phyloP scores from a whole-genome alignment of 2,797 vertebrate genomes.

The Cercopithecus neglectus region DNA sequence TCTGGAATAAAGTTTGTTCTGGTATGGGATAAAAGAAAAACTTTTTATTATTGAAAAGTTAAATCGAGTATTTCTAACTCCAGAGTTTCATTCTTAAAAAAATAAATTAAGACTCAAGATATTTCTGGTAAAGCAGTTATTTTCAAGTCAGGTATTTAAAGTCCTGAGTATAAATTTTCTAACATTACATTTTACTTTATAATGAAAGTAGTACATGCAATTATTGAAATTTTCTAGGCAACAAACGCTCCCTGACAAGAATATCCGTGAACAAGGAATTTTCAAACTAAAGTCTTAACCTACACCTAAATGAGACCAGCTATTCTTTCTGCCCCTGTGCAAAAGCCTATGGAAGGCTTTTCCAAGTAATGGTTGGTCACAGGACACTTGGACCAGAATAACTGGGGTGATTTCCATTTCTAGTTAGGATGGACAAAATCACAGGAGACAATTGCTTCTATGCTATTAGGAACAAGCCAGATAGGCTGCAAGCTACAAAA shows the following conservation, averaged over 20 bases:
- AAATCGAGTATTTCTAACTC: background rate
- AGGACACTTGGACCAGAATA: background rate
- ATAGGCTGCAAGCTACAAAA: background rate
- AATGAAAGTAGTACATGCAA: background rate
- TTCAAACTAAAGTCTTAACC: background rate
- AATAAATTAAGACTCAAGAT: background rate
- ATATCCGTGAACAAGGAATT: background rate
- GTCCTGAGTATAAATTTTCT: background rate
- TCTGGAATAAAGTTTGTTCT: conserved; percentile 49
- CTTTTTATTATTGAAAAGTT: conserved; percentile 11
- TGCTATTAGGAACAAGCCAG: background rate
- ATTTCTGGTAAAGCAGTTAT: conserved; percentile 27
- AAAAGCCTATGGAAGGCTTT: background rate
- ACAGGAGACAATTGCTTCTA: background rate
- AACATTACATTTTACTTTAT: background rate
- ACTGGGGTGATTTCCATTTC: background rate
- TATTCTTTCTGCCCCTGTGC: background rate
- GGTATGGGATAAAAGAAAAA: conserved; percentile 20
- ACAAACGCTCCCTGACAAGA: background rate
- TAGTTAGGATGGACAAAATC: background rate
- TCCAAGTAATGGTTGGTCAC: background rate
- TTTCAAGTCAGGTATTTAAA: conserved; percentile 46
- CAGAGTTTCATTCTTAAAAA: conserved; percentile 13
- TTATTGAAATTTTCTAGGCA: conserved; percentile 19
- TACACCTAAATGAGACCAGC: background rate